phyloP scores from a whole-genome alignment of 2,888 invertebrate genomes.

The Chloroclysta siterata region DNA sequence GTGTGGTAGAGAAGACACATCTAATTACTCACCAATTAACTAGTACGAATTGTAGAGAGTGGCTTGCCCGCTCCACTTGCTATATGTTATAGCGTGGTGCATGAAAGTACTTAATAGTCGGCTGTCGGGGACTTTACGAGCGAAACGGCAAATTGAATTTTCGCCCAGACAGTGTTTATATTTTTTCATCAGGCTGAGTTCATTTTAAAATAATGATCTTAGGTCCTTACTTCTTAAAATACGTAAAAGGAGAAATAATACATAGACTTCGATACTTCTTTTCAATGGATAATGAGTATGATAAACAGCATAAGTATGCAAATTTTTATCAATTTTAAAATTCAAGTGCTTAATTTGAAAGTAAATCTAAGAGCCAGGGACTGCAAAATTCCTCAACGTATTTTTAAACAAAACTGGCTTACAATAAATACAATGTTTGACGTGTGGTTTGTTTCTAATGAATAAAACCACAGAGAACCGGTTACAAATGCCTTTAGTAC shows the following conservation, averaged over 20 bases:
- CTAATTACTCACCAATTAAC: constrained; percentile 78
- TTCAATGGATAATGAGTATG: no score
- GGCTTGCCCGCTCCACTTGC: constrained; percentile 81
- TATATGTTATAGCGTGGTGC: constrained; percentile 77
- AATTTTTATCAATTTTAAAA: no score
- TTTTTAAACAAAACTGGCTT: background rate
- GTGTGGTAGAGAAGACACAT: constrained; percentile 64
- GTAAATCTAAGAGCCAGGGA: background rate
- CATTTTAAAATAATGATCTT: no score
- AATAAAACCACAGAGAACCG: constrained; percentile 27
- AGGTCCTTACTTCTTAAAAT: no score
- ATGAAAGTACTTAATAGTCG: constrained; percentile 74
- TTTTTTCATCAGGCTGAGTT: constrained; percentile 14
- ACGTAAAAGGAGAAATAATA: no score
- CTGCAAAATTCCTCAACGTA: background rate
- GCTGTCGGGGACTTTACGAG: constrained; percentile 57
- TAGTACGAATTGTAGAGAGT: constrained; percentile 81
- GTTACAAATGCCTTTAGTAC: constrained; percentile 32
- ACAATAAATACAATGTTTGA: constrained; percentile 15
- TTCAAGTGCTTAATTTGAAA: background rate
- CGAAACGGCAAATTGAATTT: constrained; percentile 61
- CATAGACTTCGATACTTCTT: background rate
- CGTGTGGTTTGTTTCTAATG: constrained; percentile 31
- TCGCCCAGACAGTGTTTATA: constrained; percentile 45
- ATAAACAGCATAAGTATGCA: no score